Percentiles rank a stretch among this genome's conserved stretches.
These are phyloP conservation scores for Teleogryllus oceanicus DNA, from an alignment of 2,888 invertebrate species.

Conservation along the genomic window DNA sequence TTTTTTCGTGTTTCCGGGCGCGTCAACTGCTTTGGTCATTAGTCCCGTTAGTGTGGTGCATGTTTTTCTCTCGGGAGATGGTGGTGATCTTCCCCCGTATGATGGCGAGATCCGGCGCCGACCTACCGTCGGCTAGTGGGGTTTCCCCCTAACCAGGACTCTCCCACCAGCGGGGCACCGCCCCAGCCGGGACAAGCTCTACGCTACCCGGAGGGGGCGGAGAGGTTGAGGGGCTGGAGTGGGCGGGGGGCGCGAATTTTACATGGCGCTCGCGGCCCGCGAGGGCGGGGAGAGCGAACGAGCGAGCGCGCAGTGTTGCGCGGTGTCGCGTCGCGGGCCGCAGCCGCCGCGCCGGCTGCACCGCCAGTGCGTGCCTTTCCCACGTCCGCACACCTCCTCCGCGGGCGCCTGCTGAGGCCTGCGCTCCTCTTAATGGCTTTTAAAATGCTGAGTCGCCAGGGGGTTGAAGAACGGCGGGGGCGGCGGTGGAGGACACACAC, in stretches of 20 bases:
- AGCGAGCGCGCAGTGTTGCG: neutral
- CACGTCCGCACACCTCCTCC: neutral
- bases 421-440: slow-evolving; percentile 18
- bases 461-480: neutral
- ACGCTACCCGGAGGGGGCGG: neutral
- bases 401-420: neutral
- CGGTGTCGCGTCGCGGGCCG: neutral
- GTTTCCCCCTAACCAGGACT: too few relatives aligned
- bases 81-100: too few relatives aligned
- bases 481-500: too few relatives aligned
- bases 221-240: neutral
- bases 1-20: too few relatives aligned
- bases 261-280: neutral
- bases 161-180: too few relatives aligned
- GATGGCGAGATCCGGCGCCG: too few relatives aligned
- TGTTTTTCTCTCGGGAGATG: too few relatives aligned
- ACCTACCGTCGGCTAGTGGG: too few relatives aligned
- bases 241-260: neutral
- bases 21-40: too few relatives aligned
- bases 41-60: too few relatives aligned
- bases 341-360: too few relatives aligned
- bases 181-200: too few relatives aligned
- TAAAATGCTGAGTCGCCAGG: neutral
- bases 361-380: neutral
- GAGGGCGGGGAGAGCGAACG: neutral